These are phyloP conservation scores for Tympanuchus pallidicinctus DNA, from an alignment of 2,113 vertebrate genomes.

Conservation along the genomic window DNA sequence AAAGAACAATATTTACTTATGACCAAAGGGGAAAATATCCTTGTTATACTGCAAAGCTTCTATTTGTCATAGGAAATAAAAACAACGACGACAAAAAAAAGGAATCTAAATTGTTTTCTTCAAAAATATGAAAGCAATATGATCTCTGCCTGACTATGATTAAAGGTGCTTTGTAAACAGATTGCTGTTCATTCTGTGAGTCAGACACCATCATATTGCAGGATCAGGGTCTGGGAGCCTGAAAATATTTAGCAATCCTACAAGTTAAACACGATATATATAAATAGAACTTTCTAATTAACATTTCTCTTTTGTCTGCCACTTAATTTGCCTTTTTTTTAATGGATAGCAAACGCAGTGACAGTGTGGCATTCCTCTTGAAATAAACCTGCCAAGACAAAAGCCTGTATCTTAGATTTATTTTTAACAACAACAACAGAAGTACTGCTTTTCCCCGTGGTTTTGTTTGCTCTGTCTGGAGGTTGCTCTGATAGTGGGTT, in stretches of 20 bases:
- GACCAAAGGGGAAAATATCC: slow-evolving; percentile 7
- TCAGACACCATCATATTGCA: slow-evolving; percentile 11
- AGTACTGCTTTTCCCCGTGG: not conserved
- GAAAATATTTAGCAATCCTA: slow-evolving; percentile 27
- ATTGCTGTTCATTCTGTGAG: slow-evolving; percentile 14
- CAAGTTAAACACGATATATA: slow-evolving; percentile 31
- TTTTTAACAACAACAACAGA: slow-evolving; percentile 58
- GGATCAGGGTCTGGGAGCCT: slow-evolving; percentile 17
- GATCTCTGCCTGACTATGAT: not conserved
- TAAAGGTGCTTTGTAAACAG: slow-evolving; percentile 55
- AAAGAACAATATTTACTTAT: slow-evolving; percentile 37
- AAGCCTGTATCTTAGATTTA: slow-evolving; percentile 31
- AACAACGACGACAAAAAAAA: not conserved
- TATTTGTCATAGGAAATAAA: not conserved
- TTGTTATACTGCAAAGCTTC: slow-evolving; percentile 21
- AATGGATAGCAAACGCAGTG: slow-evolving; percentile 1
- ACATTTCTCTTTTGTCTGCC: slow-evolving; percentile 65
- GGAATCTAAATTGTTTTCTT: not conserved
- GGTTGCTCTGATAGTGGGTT: slow-evolving; percentile 71
- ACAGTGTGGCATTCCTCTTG: slow-evolving; percentile 13
- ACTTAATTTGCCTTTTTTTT: slow-evolving; percentile 22
- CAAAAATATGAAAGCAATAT: slow-evolving; percentile 23
- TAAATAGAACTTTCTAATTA: slow-evolving; percentile 63
- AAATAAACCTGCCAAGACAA: slow-evolving; percentile 64
- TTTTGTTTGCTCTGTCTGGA: slow-evolving; percentile 82